Conservation (phyloP, 2,797 vertebrate genomes). For the Clarias laeviceps region DNA sequence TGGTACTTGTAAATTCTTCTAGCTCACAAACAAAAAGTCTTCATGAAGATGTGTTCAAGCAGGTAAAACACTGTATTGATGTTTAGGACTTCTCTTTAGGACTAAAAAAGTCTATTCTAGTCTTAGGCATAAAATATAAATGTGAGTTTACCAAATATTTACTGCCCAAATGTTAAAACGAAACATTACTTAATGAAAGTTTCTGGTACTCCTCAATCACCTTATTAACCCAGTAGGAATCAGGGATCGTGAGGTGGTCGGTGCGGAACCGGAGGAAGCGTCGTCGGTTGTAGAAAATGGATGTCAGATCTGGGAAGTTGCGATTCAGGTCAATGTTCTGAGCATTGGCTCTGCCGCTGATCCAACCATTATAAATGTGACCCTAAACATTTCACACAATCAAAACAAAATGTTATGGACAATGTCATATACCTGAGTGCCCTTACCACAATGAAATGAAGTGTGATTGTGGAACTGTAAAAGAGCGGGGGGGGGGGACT, state of each 20-base stretch:
- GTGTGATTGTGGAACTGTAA: not conserved
- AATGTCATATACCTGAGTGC: not conserved
- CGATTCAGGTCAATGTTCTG: constrained; percentile 96
- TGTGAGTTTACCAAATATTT: not conserved
- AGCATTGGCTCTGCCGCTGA: constrained; percentile 85
- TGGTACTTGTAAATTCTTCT: not conserved
- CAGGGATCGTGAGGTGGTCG: constrained; percentile 90
- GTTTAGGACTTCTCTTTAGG: not conserved
- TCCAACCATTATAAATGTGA: constrained; percentile 90
- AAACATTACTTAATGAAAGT: not conserved
- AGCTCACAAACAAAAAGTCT: not conserved
- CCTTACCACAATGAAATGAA: not conserved
- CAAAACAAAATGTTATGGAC: constrained; percentile 4
- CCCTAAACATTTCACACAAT: constrained; percentile 75
- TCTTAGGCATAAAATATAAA: not conserved
- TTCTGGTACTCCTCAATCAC: constrained; percentile 64
- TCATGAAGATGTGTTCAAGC: not conserved
- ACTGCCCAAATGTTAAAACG: not conserved
- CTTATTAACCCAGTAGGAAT: constrained; percentile 93
- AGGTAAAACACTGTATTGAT: not conserved
- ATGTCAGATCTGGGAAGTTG: constrained; percentile 95
- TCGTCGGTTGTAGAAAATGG: constrained; percentile 83
- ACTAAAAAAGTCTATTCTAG: not conserved
- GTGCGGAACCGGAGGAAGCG: constrained; percentile 77
- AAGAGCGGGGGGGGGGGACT: not conserved